These are phyloP conservation scores for Eupeodes luniger DNA, from an alignment of 2,888 invertebrate species.

Conservation along the genomic window DNA sequence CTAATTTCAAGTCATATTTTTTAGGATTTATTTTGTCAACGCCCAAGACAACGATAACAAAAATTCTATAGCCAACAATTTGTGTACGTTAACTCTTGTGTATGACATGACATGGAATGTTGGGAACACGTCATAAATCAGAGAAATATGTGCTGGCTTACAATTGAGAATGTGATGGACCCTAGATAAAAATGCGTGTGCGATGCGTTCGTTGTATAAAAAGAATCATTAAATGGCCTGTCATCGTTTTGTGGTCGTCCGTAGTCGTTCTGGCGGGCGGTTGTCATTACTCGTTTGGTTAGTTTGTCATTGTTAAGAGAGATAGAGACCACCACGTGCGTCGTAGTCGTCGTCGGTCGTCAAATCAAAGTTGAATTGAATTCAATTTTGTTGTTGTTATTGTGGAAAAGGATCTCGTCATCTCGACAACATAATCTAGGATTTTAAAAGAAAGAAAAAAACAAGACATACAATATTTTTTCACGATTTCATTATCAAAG, in stretches of 20 bases:
- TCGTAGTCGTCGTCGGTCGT: not conserved
- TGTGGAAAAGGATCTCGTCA: slow-evolving; percentile 9
- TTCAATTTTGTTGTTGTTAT: slow-evolving; percentile 3
- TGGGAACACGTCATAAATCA: slow-evolving; percentile 65
- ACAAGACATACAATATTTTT: not conserved
- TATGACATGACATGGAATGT: slow-evolving; percentile 49
- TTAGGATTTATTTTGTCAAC: slow-evolving; percentile 47
- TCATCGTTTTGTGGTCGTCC: slow-evolving; percentile 70
- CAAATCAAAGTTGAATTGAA: not conserved
- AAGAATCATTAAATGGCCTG: slow-evolving; percentile 62
- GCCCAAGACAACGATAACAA: slow-evolving; percentile 24
- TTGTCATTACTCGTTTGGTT: not conserved
- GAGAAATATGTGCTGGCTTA: slow-evolving; percentile 19
- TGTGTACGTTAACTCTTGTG: slow-evolving; percentile 29
- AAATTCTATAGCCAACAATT: slow-evolving; percentile 17
- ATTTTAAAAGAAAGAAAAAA: not conserved
- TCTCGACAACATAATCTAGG: slow-evolving; percentile 40
- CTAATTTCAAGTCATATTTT: slow-evolving; percentile 15
- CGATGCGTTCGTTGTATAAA: slow-evolving; percentile 26
- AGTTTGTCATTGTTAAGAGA: slow-evolving; percentile 24
- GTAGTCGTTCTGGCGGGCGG: too few species aligned
- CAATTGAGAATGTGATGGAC: slow-evolving; percentile 58
- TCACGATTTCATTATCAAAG: slow-evolving; percentile 36
- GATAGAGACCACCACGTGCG: slow-evolving; percentile 62
- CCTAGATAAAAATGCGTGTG: slow-evolving; percentile 68